Base-by-base conservation (phyloP, 2,797 vertebrate genomes). In the Tarsius wallacei region DNA sequence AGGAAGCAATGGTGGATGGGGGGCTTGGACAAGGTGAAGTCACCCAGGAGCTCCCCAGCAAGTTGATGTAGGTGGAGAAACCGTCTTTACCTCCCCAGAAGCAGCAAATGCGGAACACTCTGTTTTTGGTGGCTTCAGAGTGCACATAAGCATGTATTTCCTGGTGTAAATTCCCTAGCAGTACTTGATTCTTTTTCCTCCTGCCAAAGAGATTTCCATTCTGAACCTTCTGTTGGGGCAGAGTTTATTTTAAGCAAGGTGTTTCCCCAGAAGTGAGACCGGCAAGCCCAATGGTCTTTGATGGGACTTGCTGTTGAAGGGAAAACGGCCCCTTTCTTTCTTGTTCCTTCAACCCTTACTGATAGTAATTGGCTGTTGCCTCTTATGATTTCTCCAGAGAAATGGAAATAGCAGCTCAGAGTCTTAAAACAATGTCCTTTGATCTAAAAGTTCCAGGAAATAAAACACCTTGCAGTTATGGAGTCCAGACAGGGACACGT, bases 401-500 rank as follows among this genome's bases (percentile, higher is more conserved):
- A 98, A 98, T 96, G 98, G 97, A 98, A 98, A 98, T 97, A 98
- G 95, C 98, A 98, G 98, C 97, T 93, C 98, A 76, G 98, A 88
- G 98, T 97, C 98, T 98, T 97, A 96, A 98, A 98, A 98, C 98
- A 96, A 88, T 92, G 71, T 93, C 74, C 98, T 99, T 99, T 99
- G 98, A 99, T 98, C 98, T 98, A 93, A 95, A 93, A 86, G 98
- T 97, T 98, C 97, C 98, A 99, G 98, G 98, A 99, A 99, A 99
- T 99, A 99, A 98, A 98, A 99, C 98, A 99, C 98, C 98, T 98
- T 97, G 97, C 97, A 96, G 98, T 98, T 98, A 98, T 97, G 96
- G 97, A 91, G 98, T 98, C 98, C 98, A 99, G 98, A 98, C 98
- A 82, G 4, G 11, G 97, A 89, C 7, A 1, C n/a, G 1, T 78